Evolutionary conservation across 2,888 invertebrate genomes (phyloP).

Genomic region (Phyllotreta cruciferae): DNA sequence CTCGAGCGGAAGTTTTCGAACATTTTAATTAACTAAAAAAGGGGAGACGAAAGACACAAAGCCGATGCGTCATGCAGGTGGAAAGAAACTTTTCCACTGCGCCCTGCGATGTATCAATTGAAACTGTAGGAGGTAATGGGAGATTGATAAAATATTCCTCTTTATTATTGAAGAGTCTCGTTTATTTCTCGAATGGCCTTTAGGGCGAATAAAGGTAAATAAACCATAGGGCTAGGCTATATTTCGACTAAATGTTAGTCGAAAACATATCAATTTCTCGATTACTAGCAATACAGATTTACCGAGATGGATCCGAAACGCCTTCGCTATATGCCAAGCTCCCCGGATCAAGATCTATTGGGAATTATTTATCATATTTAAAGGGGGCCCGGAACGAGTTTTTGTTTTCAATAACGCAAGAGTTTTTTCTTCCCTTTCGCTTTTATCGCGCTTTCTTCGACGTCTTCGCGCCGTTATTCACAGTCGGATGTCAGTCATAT

Average conservation of each 20-base stretch:
- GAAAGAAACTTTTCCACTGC: background rate
- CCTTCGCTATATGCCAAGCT: constrained; percentile 23
- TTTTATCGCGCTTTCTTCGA: constrained; percentile 9
- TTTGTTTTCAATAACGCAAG: constrained; percentile 18
- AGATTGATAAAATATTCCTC: too few relatives aligned
- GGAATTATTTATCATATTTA: constrained; percentile 29
- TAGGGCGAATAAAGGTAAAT: too few relatives aligned
- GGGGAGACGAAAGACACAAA: constrained; percentile 1
- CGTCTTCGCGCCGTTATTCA: background rate
- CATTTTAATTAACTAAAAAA: constrained; percentile 16
- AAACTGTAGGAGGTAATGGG: too few relatives aligned
- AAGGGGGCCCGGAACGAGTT: constrained; percentile 13
- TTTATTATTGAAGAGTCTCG: too few relatives aligned
- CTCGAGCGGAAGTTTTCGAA: constrained; percentile 32
- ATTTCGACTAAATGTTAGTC: constrained; percentile 16
- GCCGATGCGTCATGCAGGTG: constrained; percentile 9
- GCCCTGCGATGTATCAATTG: too few relatives aligned
- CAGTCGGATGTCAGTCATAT: constrained; percentile 11
- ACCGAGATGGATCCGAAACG: constrained; percentile 26
- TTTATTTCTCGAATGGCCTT: too few relatives aligned
- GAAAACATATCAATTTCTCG: constrained; percentile 32
- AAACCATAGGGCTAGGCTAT: too few relatives aligned
- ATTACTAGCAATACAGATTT: constrained; percentile 34
- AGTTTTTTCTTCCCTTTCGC: constrained; percentile 5
- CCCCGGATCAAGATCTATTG: constrained; percentile 23